Conservation (phyloP, 2,888 invertebrate species). For the Apotomis betuletana region DNA sequence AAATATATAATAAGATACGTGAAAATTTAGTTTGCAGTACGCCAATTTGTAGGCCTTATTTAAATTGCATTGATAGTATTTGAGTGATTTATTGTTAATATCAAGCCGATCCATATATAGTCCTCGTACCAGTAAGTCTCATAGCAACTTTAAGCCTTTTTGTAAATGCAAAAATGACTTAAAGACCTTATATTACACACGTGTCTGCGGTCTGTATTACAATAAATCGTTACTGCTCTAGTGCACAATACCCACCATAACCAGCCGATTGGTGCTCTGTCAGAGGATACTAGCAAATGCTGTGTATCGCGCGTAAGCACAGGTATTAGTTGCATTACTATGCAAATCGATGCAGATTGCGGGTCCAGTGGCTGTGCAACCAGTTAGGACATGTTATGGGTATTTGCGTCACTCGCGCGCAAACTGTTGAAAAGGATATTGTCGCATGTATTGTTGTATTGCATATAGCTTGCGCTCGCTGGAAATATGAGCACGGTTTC, state of each 20-base stretch:
- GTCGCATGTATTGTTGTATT: background rate
- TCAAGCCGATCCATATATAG: too few relatives aligned
- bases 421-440: background rate
- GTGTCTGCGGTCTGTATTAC: background rate
- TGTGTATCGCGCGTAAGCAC: slow-evolving; percentile 24
- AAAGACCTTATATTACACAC: too few relatives aligned
- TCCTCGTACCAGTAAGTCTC: too few relatives aligned
- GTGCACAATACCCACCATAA: slow-evolving; percentile 10
- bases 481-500: too few relatives aligned
- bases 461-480: too few relatives aligned
- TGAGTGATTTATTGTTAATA: too few relatives aligned
- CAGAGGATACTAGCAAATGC: background rate
- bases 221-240: slow-evolving; percentile 6
- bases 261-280: slow-evolving; percentile 1
- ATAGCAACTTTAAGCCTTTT: too few relatives aligned
- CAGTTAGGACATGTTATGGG: slow-evolving; percentile 14
- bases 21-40: too few relatives aligned
- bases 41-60: too few relatives aligned
- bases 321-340: slow-evolving; percentile 37
- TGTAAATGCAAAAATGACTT: too few relatives aligned
- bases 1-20: too few relatives aligned
- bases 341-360: slow-evolving; percentile 37
- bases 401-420: slow-evolving; percentile 2
- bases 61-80: too few relatives aligned
- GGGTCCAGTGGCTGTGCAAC: background rate